Evolutionary conservation across 1,140 invertebrate species (phyloP), one percentile per base, ranked within the genome.

Genomic region (Drepana arcuata): DNA sequence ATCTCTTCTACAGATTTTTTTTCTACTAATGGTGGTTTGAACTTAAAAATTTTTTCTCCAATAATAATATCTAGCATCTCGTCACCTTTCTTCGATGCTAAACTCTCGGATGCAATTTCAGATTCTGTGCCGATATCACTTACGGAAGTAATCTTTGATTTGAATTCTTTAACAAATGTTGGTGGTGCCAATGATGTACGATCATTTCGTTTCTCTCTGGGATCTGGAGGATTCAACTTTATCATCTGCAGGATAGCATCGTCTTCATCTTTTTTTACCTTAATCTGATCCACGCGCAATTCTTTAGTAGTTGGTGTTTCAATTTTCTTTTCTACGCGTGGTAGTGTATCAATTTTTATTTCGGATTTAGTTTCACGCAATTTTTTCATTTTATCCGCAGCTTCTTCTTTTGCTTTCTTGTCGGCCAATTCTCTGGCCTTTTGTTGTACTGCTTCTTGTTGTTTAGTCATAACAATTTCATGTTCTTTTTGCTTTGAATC

Each of bases 41-140:
- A 43, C 44, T 66, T 70, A 6, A 51, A 42, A 28, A 75, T 63
- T 52, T 68, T 70, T 25, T 61, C 37, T 2, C 68, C 71, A 12
- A 72, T 53, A 37, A 75, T 65, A 34, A 72, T 54, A 29, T 68
- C 55, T 16, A 23, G 33, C 7, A 31, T 23, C 25, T 41, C 14
- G n/a, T 36, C 23, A 21, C 21, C n/a, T n/a, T n/a, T n/a, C n/a
- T n/a, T n/a, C n/a, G n/a, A n/a, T n/a, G n/a, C n/a, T n/a, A n/a
- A n/a, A n/a, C n/a, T n/a, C n/a, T n/a, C n/a, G n/a, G n/a, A n/a
- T n/a, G n/a, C n/a, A n/a, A n/a, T n/a, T n/a, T n/a, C n/a, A n/a
- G n/a, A n/a, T n/a, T n/a, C n/a, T n/a, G n/a, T n/a, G n/a, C n/a
- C n/a, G n/a, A n/a, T n/a, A n/a, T n/a, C n/a, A n/a, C n/a, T n/a